Conservation (phyloP, 2,113 vertebrate species). For the Laticauda colubrina region DNA sequence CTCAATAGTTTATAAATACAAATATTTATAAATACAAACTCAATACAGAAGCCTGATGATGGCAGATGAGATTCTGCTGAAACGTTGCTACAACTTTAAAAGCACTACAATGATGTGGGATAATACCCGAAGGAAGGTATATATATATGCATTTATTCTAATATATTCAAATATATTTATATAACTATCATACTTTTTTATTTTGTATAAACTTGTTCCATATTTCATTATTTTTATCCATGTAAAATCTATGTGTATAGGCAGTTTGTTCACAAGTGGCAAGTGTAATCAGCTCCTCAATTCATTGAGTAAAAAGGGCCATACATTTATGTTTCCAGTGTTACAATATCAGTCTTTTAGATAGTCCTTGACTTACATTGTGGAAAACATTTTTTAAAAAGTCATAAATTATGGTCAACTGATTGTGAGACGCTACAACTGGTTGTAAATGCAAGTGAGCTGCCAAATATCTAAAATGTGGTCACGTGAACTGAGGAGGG, state of each 20-base stretch:
- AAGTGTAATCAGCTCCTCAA: neutral
- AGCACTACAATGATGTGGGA: too few relatives aligned
- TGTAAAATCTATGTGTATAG: neutral
- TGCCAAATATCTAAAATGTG: neutral
- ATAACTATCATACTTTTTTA: neutral
- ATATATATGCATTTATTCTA: neutral
- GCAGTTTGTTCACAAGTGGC: neutral
- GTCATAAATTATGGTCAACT: neutral
- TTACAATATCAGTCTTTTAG: neutral
- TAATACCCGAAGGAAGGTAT: too few relatives aligned
- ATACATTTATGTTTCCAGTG: neutral
- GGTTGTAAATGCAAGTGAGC: neutral
- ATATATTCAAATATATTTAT: neutral
- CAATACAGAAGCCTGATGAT: too few relatives aligned
- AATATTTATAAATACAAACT: too few relatives aligned
- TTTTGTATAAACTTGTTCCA: neutral
- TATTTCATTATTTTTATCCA: neutral
- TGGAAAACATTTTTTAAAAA: neutral
- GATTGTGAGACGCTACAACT: neutral
- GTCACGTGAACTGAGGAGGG: neutral
- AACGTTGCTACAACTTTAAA: too few relatives aligned
- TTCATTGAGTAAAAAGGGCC: neutral
- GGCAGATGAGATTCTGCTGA: too few relatives aligned
- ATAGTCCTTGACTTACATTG: neutral
- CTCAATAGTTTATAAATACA: too few relatives aligned